Base-by-base conservation (phyloP, 2,888 invertebrate genomes). In the Allacma fusca region DNA sequence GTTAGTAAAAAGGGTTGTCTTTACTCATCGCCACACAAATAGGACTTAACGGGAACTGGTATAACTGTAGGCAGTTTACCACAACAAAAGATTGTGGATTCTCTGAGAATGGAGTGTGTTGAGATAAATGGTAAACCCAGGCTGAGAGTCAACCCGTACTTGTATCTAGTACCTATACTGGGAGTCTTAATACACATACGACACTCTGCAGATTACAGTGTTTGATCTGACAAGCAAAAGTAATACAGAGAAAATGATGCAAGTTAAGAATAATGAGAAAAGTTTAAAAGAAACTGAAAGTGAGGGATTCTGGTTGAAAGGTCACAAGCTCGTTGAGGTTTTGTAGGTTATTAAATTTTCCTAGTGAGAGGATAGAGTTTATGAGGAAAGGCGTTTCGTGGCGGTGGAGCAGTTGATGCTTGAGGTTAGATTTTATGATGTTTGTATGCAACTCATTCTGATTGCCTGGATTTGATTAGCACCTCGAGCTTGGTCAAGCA, bases 401-500 rank as follows among this genome's bases (percentile, higher is more conserved):
- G 50, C n/a, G 5, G 5, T 34, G 34, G 34, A 34, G 19, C 24
- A 28, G 5, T 26, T 16, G 28, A 19, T 28, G 65, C 19, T 29
- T 19, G 28, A 65, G 28, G 65, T 65, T 65, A 26, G 28, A 65
- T 65, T 65, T 65, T 65, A 65, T 65, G 65, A 28, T 29, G 26
- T 26, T 65, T 26, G 65, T 65, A 50, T 50, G 50, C 16, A 28
- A 26, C 65, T 65, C 28, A 65, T 28, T 65, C 29, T 19, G 65
- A 29, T 29, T 65, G 65, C 26, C 29, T 65, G 16, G 26, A 65
- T 65, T 65, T 65, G 65, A 65, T 65, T 65, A 65, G 29, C 50
- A 65, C 65, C n/a, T 1, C n/a, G 28, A 65, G 65, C 19, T 50
- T 50, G 50, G 50, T 50, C 50, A 50, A 50, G 50, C 50, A 50